Evolutionary conservation across 1,140 invertebrate genomes (phyloP).

Genomic region (Zaprionus inermis): DNA sequence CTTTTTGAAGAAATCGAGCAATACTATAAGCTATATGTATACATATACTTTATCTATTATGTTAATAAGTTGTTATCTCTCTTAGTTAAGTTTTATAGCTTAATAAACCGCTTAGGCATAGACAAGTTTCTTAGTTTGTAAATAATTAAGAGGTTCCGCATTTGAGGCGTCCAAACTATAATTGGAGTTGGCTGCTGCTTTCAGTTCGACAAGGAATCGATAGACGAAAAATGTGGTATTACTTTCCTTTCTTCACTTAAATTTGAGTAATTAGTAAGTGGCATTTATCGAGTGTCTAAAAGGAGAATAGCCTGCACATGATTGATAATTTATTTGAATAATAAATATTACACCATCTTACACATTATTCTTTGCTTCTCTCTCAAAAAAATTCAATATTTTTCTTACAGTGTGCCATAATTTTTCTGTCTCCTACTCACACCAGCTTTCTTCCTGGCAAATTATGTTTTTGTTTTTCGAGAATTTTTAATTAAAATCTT

Average conservation of each 20-base stretch:
- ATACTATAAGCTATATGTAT: neutral
- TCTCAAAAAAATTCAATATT: no score
- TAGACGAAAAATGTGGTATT: neutral
- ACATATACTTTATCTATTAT: neutral
- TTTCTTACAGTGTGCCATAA: neutral
- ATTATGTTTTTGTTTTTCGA: conserved; percentile 37
- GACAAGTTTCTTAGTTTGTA: neutral
- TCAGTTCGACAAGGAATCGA: neutral
- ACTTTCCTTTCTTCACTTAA: no score
- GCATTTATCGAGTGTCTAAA: no score
- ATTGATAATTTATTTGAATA: neutral
- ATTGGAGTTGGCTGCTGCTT: neutral
- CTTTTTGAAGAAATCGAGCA: neutral
- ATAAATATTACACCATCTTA: neutral
- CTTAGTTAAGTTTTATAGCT: neutral
- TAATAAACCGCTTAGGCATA: neutral
- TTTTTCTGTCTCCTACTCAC: neutral
- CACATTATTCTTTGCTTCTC: no score
- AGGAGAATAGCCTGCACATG: no score
- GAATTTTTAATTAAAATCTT: conserved; percentile 57
- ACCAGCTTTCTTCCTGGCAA: neutral
- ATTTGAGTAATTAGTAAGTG: no score
- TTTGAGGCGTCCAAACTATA: neutral
- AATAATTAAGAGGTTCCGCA: neutral
- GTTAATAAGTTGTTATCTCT: neutral